These are phyloP conservation scores for Urophycis tenuis DNA, from an alignment of 2,797 vertebrate species.

Conservation along the genomic window DNA sequence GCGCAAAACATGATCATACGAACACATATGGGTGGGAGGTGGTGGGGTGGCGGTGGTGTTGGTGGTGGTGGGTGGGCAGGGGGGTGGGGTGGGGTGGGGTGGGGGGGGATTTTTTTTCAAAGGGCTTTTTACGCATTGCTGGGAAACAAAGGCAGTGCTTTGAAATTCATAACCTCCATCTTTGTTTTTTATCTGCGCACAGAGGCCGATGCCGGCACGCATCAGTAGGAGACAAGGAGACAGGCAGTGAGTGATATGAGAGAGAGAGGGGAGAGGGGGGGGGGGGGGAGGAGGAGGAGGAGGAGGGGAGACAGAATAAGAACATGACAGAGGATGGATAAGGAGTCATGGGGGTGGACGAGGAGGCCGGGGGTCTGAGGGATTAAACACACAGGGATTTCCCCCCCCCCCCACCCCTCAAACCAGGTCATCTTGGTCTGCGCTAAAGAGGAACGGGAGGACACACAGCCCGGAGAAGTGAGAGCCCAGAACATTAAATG, in stretches of 20 bases:
- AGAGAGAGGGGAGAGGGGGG: neutral
- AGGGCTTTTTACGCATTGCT: neutral
- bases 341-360: slow-evolving; percentile 8
- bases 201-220: neutral
- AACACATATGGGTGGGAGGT: neutral
- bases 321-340: slow-evolving; percentile 4
- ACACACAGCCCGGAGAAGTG: slow-evolving; percentile 29
- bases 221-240: neutral
- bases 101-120: neutral
- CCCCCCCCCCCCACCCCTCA: no score
- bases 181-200: neutral
- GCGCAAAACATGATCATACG: neutral
- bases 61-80: neutral
- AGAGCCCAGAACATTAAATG: slow-evolving; percentile 51
- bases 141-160: neutral
- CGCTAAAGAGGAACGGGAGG: slow-evolving; percentile 40
- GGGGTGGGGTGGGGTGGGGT: neutral
- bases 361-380: neutral
- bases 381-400: no score
- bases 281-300: neutral
- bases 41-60: neutral
- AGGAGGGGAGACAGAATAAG: neutral
- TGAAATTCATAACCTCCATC: neutral
- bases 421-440: slow-evolving; percentile 34
- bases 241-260: neutral